These are phyloP conservation scores for Unio pictorum DNA, from an alignment of 2,888 invertebrate species.

Conservation along the genomic window DNA sequence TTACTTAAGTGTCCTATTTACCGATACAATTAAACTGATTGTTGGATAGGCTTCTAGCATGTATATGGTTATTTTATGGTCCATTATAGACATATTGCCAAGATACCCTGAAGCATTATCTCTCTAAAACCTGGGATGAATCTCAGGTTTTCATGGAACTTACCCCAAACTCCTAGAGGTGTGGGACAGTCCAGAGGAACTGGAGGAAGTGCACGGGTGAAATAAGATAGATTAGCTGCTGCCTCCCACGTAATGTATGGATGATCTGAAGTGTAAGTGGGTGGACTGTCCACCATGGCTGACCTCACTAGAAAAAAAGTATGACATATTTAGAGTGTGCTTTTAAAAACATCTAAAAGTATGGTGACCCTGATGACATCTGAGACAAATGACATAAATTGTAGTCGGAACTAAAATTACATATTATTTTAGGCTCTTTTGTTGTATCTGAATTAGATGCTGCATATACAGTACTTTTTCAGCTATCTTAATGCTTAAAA, in stretches of 20 bases:
- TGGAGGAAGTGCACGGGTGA: constrained; percentile 68
- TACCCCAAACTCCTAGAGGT: constrained; percentile 70
- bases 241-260: constrained; percentile 68
- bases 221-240: constrained; percentile 65
- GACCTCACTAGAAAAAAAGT: constrained; percentile 62
- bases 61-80: too few relatives aligned
- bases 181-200: constrained; percentile 71
- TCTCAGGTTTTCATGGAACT: constrained; percentile 7
- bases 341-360: neutral
- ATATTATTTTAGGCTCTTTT: too few relatives aligned
- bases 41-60: too few relatives aligned
- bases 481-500: too few relatives aligned
- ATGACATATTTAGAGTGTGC: neutral
- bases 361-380: neutral
- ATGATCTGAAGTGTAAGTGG: constrained; percentile 65
- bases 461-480: neutral
- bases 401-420: neutral
- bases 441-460: too few relatives aligned
- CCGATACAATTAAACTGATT: too few relatives aligned
- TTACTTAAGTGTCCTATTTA: too few relatives aligned
- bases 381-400: neutral
- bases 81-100: too few relatives aligned
- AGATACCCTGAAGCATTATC: too few relatives aligned
- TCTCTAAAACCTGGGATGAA: too few relatives aligned
- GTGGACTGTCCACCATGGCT: constrained; percentile 66